A percentile compares a stretch with the other conserved stretches of the same genome.
phyloP scores from a whole-genome alignment of 2,888 invertebrate species.

The Agapostemon virescens region DNA sequence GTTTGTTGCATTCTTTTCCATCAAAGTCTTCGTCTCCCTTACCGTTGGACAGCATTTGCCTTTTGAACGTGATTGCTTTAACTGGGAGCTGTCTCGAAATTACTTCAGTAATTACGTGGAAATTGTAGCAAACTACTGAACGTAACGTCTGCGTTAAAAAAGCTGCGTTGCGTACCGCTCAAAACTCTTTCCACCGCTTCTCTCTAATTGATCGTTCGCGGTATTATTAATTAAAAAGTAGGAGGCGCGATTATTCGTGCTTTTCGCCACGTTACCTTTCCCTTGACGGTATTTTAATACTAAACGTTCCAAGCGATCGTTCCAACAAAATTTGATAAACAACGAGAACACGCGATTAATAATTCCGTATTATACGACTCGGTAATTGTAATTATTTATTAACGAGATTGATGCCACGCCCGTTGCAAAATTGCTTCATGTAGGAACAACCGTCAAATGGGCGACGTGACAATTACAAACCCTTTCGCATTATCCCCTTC shows the following conservation, averaged over 20 bases:
- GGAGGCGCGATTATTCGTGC: slow-evolving; percentile 17
- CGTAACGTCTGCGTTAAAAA: slow-evolving; percentile 63
- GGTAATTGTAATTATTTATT: slow-evolving; percentile 60
- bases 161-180: slow-evolving; percentile 10
- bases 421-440: slow-evolving; percentile 48
- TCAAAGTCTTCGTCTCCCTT: slow-evolving; percentile 5
- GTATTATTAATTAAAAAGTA: slow-evolving; percentile 48
- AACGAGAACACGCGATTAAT: slow-evolving; percentile 32
- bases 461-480: slow-evolving; percentile 57
- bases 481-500: slow-evolving; percentile 48
- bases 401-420: slow-evolving; percentile 40
- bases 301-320: slow-evolving; percentile 1
- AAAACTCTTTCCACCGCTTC: slow-evolving; percentile 33
- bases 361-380: slow-evolving; percentile 33
- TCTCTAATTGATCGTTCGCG: slow-evolving; percentile 34
- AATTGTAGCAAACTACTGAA: slow-evolving; percentile 72
- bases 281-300: neutral
- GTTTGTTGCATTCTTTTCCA: neutral
- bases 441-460: slow-evolving; percentile 53
- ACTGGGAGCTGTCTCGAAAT: slow-evolving; percentile 76
- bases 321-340: slow-evolving; percentile 14
- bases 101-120: slow-evolving; percentile 78
- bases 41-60: slow-evolving; percentile 44
- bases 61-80: slow-evolving; percentile 71
- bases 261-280: neutral